Evolutionary conservation across 2,113 vertebrate species (phyloP), one percentile per base, ranked within the genome.

Genomic region (Coreoperca whiteheadi): DNA sequence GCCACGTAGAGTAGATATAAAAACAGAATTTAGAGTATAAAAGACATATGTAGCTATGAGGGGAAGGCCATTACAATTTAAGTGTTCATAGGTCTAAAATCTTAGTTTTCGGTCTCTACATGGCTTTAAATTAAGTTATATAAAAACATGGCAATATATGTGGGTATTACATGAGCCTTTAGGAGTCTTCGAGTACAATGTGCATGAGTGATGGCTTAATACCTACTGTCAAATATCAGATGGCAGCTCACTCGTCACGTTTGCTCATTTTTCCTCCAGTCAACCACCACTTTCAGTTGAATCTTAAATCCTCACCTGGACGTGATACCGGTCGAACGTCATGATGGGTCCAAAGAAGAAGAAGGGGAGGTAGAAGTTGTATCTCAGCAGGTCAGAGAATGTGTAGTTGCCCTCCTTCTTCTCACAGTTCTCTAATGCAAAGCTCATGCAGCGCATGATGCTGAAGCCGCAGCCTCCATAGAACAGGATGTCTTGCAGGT

Each of bases 351-450:
- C 98, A 0, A 99, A 99, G 95, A 98, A 99, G 95, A 99, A 99
- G 95, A 99, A 99, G 0, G 98, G 98, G 95, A 99, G 96, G 96
- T 99, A 99, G 97, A 99, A 99, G 91, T 99, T 99, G 95, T 99
- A 99, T 86, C 96, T 98, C 93, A 99, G 94, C 91, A 99, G 96
- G 89, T 98, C 97, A 0, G 94, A 88, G 59, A 99, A 96, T 6
- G 96, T 96, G 91, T 96, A 99, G 92, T 95, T 96, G 56, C 96
- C 97, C 0, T 97, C 96, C 3, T 96, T 96, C 92, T 68, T 96
- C 61, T 97, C 95, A 0, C 94, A 96, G 91, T 95, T 97, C 94
- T 99, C 98, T 2, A 99, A 93, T 0, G 96, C 97, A 0, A 99
- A 99, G 94, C 98, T 99, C 96, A 98, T 97, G 72, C 97, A 97